Conservation (phyloP, 1,140 invertebrate genomes). For the Aphelinus atriplicis region DNA sequence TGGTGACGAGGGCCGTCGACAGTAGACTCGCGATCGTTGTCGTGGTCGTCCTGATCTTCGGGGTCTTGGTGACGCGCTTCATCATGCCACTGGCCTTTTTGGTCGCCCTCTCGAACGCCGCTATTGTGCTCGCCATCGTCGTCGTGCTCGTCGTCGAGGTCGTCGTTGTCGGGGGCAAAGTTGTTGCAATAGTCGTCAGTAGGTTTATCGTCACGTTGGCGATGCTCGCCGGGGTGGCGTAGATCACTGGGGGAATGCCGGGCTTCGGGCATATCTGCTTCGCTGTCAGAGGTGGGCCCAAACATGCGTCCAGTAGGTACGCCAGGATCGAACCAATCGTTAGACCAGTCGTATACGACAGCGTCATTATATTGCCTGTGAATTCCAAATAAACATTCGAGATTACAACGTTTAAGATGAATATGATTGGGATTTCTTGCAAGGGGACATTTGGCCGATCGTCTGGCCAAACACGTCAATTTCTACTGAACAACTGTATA, state of each 20-base stretch:
- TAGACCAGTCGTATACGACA: conserved; percentile 87
- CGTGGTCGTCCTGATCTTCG: conserved; percentile 34
- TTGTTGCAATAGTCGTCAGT: conserved; percentile 41
- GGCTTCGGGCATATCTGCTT: conserved; percentile 53
- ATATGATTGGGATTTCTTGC: no score
- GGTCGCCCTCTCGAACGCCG: conserved; percentile 12
- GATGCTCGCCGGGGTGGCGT: conserved; percentile 6
- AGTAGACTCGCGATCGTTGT: conserved; percentile 42
- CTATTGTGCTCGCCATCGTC: conserved; percentile 1
- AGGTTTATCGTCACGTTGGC: conserved; percentile 29
- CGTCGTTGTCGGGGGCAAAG: conserved; percentile 33
- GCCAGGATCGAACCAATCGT: conserved; percentile 84
- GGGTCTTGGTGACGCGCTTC: conserved; percentile 31
- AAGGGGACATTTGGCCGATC: no score
- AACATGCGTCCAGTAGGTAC: conserved; percentile 80
- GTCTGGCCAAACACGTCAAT: no score
- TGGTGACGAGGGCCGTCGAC: conserved; percentile 32
- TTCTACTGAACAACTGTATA: no score
- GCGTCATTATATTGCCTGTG: conserved; percentile 90
- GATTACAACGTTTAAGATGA: no score
- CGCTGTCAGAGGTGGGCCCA: conserved; percentile 69
- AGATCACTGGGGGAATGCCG: conserved; percentile 21
- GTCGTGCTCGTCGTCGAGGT: background rate
- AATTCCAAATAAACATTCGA: background rate
- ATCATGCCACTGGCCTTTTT: conserved; percentile 21